These are phyloP conservation scores for Thamnaconus septentrionalis DNA, from an alignment of 2,113 vertebrate species.

Conservation along the genomic window DNA sequence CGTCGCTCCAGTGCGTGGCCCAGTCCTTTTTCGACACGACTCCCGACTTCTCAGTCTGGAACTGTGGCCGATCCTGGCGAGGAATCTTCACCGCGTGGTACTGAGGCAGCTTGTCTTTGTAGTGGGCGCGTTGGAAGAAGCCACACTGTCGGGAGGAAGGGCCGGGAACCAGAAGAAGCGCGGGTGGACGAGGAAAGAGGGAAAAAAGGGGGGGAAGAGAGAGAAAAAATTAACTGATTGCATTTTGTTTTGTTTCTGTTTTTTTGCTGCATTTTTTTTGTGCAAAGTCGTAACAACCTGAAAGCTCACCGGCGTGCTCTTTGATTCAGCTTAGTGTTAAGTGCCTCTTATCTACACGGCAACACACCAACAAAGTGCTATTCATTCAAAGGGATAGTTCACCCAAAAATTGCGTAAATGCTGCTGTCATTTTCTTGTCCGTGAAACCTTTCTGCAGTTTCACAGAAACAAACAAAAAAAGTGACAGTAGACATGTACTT, in stretches of 20 bases:
- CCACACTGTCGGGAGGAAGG: slow-evolving; percentile 77
- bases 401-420: too few species aligned
- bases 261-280: too few species aligned
- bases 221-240: slow-evolving; percentile 3
- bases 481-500: too few species aligned
- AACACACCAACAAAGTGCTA: slow-evolving; percentile 21
- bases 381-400: too few species aligned
- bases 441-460: too few species aligned
- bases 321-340: neutral
- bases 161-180: too few species aligned
- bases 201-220: neutral
- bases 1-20: slow-evolving; percentile 79
- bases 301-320: too few species aligned
- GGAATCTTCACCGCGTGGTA: slow-evolving; percentile 92
- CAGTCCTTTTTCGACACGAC: slow-evolving; percentile 85
- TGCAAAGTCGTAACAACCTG: too few species aligned
- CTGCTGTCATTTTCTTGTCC: too few species aligned
- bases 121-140: slow-evolving; percentile 85
- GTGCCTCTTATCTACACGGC: slow-evolving; percentile 9
- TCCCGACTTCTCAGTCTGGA: slow-evolving; percentile 82
- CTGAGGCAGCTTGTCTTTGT: slow-evolving; percentile 84
- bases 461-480: too few species aligned
- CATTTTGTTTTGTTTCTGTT: too few species aligned
- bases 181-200: too few species aligned
- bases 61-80: slow-evolving; percentile 83